Percentiles rank a stretch among this genome's conserved stretches.
Evolutionary conservation across 2,113 vertebrate species (phyloP).

Genomic region (Melanocharis versteri): DNA sequence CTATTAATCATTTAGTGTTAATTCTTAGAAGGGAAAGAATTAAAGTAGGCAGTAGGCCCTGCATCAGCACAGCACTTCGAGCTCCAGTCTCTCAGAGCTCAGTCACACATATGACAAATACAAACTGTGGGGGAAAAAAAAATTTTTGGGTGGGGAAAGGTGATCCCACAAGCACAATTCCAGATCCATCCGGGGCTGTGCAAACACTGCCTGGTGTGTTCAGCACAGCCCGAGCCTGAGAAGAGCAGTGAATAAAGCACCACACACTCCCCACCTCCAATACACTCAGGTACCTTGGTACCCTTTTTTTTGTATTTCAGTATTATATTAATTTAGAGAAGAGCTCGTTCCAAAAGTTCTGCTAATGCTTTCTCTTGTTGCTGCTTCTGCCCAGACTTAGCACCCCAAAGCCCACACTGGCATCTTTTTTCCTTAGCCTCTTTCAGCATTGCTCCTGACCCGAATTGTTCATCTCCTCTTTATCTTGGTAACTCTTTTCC

Average conservation of each 20-base stretch:
- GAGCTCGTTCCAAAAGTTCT: background rate
- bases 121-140: background rate
- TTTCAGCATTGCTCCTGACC: background rate
- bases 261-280: too few relatives aligned
- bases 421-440: background rate
- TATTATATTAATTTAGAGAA: background rate
- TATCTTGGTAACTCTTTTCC: background rate
- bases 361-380: background rate
- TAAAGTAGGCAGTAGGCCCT: background rate
- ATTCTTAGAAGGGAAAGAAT: background rate
- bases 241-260: background rate
- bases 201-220: background rate
- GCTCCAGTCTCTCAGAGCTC: background rate
- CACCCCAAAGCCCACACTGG: background rate
- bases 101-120: background rate
- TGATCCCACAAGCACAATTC: too few relatives aligned
- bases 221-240: background rate
- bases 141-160: background rate
- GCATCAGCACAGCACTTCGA: background rate
- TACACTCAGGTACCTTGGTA: rapidly evolving
- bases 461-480: background rate
- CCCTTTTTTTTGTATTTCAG: background rate
- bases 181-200: background rate
- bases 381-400: background rate
- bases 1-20: background rate